Conservation (phyloP, 2,888 invertebrate species). For the Polyploca ridens region DNA sequence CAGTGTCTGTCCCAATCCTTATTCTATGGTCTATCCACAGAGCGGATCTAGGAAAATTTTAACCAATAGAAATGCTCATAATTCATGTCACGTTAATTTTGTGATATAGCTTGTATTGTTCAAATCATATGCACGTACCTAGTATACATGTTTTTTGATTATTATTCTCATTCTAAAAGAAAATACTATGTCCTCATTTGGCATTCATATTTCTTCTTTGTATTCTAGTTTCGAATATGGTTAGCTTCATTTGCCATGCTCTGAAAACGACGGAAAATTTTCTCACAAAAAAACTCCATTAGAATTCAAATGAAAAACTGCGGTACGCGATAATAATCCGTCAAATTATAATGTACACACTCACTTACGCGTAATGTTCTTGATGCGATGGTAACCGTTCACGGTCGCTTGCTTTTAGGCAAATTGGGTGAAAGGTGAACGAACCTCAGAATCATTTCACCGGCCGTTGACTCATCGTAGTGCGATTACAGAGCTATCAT, state of each 20-base stretch:
- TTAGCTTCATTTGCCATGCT: conserved; percentile 8
- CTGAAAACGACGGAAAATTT: conserved; percentile 29
- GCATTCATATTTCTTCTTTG: neutral
- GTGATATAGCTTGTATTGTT: too few species aligned
- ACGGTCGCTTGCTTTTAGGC: conserved; percentile 60
- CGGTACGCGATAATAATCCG: conserved; percentile 35
- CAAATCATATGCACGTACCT: neutral
- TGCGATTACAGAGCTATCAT: conserved; percentile 67
- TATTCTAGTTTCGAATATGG: neutral
- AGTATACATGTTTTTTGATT: neutral
- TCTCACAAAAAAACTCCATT: conserved; percentile 17
- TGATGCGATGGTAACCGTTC: conserved; percentile 47
- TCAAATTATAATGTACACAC: conserved; percentile 36
- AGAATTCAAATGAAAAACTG: conserved; percentile 21
- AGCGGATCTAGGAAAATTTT: too few species aligned
- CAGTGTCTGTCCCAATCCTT: too few species aligned
- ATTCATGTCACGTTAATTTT: too few species aligned
- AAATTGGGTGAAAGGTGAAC: conserved; percentile 79
- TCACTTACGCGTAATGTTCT: conserved; percentile 32
- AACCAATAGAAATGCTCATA: too few species aligned
- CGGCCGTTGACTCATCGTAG: conserved; percentile 67
- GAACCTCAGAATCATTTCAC: conserved; percentile 68
- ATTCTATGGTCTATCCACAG: too few species aligned
- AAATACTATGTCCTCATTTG: neutral
- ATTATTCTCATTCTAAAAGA: neutral